These are phyloP conservation scores for Steinernema hermaphroditum DNA, from an alignment of 2,888 invertebrate genomes.

Conservation along the genomic window DNA sequence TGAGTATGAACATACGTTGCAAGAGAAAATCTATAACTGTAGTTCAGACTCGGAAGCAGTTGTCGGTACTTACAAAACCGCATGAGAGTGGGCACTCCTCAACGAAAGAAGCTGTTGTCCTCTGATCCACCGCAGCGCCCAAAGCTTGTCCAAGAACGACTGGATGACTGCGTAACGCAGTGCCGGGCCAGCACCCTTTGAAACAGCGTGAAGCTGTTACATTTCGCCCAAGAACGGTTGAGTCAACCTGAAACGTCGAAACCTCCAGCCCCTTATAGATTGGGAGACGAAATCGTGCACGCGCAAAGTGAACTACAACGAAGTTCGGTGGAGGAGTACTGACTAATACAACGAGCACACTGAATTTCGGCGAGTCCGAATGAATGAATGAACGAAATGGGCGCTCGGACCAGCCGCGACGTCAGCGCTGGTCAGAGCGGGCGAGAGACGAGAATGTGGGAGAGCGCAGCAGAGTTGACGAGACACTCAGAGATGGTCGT, in stretches of 20 bases:
- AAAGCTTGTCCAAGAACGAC: background rate
- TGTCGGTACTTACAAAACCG: conserved; percentile 4
- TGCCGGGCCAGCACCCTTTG: background rate
- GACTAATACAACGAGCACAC: background rate
- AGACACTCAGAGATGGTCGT: conserved; percentile 4
- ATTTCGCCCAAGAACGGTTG: conserved; percentile 7
- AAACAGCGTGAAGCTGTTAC: background rate
- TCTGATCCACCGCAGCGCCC: background rate
- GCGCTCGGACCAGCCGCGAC: conserved; percentile 28
- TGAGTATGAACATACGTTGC: background rate
- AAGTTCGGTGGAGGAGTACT: background rate
- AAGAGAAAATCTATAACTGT: too few species aligned
- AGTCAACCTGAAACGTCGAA: background rate
- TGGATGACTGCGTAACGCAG: background rate
- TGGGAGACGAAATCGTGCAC: background rate
- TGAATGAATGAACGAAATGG: conserved; percentile 19
- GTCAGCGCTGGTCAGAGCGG: conserved; percentile 17
- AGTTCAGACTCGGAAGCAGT: background rate
- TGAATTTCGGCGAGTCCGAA: background rate
- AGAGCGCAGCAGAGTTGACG: background rate
- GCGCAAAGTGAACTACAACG: background rate
- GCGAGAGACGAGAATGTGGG: background rate
- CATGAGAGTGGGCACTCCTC: background rate
- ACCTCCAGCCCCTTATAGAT: background rate
- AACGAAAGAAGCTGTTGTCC: background rate